These are phyloP conservation scores for Copidosoma floridanum DNA, from an alignment of 1,140 invertebrate genomes.

Conservation along the genomic window DNA sequence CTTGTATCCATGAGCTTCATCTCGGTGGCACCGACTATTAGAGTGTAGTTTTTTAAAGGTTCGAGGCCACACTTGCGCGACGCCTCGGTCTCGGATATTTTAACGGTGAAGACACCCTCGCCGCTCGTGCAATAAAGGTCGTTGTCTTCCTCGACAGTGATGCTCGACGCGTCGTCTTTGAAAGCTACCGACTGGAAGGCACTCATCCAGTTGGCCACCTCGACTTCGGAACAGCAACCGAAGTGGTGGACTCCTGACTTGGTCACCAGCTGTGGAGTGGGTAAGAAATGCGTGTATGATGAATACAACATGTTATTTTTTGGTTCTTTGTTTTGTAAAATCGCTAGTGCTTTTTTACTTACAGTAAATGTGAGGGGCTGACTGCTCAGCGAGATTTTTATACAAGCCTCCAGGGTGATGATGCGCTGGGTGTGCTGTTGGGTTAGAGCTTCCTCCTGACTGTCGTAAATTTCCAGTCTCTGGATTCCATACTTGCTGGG, in stretches of 20 bases:
- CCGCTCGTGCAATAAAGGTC: slow-evolving; percentile 80
- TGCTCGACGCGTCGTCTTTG: slow-evolving; percentile 63
- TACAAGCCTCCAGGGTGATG: slow-evolving; percentile 79
- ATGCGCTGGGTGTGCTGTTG: slow-evolving; percentile 69
- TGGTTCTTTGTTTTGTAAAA: not conserved
- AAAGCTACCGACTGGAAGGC: slow-evolving; percentile 82
- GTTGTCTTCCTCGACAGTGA: slow-evolving; percentile 79
- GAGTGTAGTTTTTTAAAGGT: slow-evolving; percentile 64
- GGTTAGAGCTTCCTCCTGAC: slow-evolving; percentile 66
- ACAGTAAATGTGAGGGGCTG: slow-evolving; percentile 60
- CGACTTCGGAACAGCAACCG: slow-evolving; percentile 67
- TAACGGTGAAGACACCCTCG: slow-evolving; percentile 77
- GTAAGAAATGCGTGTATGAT: not conserved
- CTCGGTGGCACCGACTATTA: slow-evolving; percentile 70
- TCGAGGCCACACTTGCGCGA: slow-evolving; percentile 73
- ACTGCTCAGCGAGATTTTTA: slow-evolving; percentile 72
- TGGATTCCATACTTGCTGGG: slow-evolving; percentile 81
- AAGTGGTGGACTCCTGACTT: slow-evolving; percentile 72
- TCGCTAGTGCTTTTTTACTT: slow-evolving; percentile 36
- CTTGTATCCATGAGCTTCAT: slow-evolving; percentile 71
- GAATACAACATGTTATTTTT: not conserved
- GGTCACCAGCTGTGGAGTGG: slow-evolving; percentile 63
- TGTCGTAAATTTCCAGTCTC: slow-evolving; percentile 79
- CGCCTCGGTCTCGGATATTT: slow-evolving; percentile 74
- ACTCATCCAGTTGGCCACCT: slow-evolving; percentile 73